Base-by-base conservation (phyloP, 37 sponge, comb jelly and placozoan species). In the Halichondria panicea region DNA sequence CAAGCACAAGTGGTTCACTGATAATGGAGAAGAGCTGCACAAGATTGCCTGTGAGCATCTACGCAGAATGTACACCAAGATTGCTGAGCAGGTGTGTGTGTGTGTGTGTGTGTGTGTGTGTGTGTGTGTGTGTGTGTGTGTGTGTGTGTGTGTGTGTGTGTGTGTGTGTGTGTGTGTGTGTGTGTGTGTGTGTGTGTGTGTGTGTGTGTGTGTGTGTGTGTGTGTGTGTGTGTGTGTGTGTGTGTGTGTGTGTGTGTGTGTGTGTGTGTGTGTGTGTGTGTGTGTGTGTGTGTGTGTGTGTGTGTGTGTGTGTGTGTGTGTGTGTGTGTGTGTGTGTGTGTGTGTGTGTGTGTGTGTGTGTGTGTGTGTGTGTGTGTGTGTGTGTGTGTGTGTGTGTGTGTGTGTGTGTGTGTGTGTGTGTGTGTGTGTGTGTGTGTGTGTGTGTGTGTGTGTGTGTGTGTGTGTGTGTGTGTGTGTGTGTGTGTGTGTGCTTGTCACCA, bases 1-100 rank as follows among this genome's bases (percentile, higher is more conserved):
- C 43, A 65, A 57, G 34, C 78, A 87, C 61, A 80, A 87, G 52
- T 94, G 95, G 95, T 76, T 80, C 77, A 91, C 88, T 36, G 85
- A 90, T 21, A 67, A 61, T 55, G 95, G 95, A 60, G 86, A 94
- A 11, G 82, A 81, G 30, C 66, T 90, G 55, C 79, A 81, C 61
- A 75, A 76, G 9, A 71, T 94, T 18, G 77, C 88, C 0, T 83
- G 87, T 75, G 95, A 94, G 31, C 90, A 87, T 45, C 74, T 94
- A 4, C 32, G 88, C 34, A 78, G 95, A 61, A 58, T 94, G 3
- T 94, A 94, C 74, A 94, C 95, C 30, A 75, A 42, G 27, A 70
- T 94, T 40, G 95, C 92, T 42, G 91, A 86, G 36, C 35, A 87
- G 74, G 91, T 90, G 34, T 44, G 37, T 38, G 32, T 11, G 6